Evolutionary conservation across 2,888 invertebrate genomes (phyloP).

Genomic region (Ochropleura leucogaster): DNA sequence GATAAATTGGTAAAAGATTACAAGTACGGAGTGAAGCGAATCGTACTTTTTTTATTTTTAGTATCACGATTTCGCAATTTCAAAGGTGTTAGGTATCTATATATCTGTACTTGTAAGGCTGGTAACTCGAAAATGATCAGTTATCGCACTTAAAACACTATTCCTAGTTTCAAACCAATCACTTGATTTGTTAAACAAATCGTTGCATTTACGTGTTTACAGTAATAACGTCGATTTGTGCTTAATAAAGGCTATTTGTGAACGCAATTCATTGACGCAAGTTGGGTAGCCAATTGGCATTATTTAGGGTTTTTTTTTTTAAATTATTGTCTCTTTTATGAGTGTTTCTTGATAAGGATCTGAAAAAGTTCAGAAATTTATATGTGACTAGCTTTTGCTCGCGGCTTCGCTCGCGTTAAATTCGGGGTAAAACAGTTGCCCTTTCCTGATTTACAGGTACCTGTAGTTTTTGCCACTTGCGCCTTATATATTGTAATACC

Average conservation of each 20-base stretch:
- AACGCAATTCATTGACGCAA: background rate
- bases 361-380: too few species aligned
- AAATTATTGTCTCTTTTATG: too few species aligned
- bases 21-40: slow-evolving; percentile 65
- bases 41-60: slow-evolving; percentile 71
- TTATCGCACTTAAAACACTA: slow-evolving; percentile 27
- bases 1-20: slow-evolving; percentile 52
- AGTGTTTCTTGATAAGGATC: too few species aligned
- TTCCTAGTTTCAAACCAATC: slow-evolving; percentile 2
- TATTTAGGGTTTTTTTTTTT: background rate
- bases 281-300: background rate
- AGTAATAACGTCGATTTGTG: slow-evolving; percentile 3
- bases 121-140: slow-evolving; percentile 61
- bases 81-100: slow-evolving; percentile 69
- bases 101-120: slow-evolving; percentile 57
- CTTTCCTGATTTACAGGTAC: too few species aligned
- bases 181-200: slow-evolving; percentile 47
- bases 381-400: too few species aligned
- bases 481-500: too few species aligned
- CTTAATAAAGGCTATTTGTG: background rate
- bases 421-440: too few species aligned
- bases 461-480: too few species aligned
- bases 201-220: slow-evolving; percentile 9
- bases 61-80: slow-evolving; percentile 77
- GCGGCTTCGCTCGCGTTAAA: too few species aligned